Conservation (phyloP, 2,888 invertebrate species). For the Mythimna vitellina region DNA sequence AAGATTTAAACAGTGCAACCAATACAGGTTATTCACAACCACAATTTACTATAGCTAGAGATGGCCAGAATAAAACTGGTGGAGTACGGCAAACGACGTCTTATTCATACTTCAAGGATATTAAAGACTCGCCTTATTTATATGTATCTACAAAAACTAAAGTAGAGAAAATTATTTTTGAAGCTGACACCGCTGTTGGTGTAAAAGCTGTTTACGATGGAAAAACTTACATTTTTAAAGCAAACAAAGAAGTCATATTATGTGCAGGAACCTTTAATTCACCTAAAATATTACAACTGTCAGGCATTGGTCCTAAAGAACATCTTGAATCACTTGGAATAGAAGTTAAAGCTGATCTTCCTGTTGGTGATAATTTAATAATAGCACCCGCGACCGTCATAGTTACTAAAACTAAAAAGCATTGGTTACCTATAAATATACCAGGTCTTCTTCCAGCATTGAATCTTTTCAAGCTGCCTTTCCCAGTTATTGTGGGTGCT, state of each 20-base stretch:
- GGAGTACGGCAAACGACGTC: constrained; percentile 51
- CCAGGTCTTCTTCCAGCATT: accelerated
- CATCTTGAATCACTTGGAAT: constrained; percentile 48
- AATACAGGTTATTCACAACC: constrained; percentile 53
- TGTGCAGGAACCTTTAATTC: constrained; percentile 49
- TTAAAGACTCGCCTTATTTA: constrained; percentile 46
- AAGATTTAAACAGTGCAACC: constrained; percentile 50
- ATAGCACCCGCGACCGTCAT: constrained; percentile 16
- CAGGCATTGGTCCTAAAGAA: constrained; percentile 54
- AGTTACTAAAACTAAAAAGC: constrained; percentile 26
- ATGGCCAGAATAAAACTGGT: neutral
- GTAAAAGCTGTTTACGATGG: constrained; percentile 37
- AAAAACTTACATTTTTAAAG: constrained; percentile 40
- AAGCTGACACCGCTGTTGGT: constrained; percentile 37
- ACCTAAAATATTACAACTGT: constrained; percentile 55
- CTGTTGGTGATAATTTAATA: constrained; percentile 52
- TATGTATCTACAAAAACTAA: constrained; percentile 43
- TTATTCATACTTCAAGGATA: constrained; percentile 37
- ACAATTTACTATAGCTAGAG: constrained; percentile 25
- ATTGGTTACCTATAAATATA: neutral
- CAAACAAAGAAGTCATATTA: constrained; percentile 54
- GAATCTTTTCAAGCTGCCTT: constrained; percentile 40
- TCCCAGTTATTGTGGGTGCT: constrained; percentile 49
- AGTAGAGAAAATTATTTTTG: constrained; percentile 50
- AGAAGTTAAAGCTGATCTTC: constrained; percentile 40